Evolutionary conservation across 2,888 invertebrate species (phyloP).

Genomic region (Dilophus febrilis): DNA sequence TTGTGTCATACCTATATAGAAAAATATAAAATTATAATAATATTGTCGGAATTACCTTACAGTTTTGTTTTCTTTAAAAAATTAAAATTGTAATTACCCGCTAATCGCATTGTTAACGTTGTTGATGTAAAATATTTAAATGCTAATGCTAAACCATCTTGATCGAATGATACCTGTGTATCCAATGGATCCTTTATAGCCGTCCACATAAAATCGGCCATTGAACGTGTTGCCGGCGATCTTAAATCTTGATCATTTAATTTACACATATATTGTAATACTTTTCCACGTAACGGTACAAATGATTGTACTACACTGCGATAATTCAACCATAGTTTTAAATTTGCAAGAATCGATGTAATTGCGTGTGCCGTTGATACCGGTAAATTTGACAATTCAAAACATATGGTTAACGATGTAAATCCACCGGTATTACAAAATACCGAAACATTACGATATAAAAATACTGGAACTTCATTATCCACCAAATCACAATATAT

Average conservation of each 20-base stretch:
- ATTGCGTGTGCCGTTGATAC: slow-evolving; percentile 82
- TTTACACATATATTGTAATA: slow-evolving; percentile 85
- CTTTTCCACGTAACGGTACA: slow-evolving; percentile 71
- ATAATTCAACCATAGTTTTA: slow-evolving; percentile 86
- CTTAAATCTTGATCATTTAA: slow-evolving; percentile 81
- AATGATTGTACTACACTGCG: slow-evolving; percentile 76
- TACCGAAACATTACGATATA: slow-evolving; percentile 79
- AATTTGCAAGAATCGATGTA: slow-evolving; percentile 79
- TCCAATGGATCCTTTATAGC: slow-evolving; percentile 85
- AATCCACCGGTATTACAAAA: slow-evolving; percentile 87
- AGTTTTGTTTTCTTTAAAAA: too few relatives aligned
- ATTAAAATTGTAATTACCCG: slow-evolving; percentile 35
- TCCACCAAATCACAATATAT: slow-evolving; percentile 84
- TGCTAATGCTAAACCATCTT: slow-evolving; percentile 78
- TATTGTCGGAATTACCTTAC: too few relatives aligned
- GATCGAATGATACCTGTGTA: slow-evolving; percentile 69
- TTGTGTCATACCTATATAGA: slow-evolving; percentile 49
- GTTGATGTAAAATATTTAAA: slow-evolving; percentile 93
- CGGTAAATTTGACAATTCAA: slow-evolving; percentile 65
- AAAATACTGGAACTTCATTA: slow-evolving; percentile 79
- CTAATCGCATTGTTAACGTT: slow-evolving; percentile 81
- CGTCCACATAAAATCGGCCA: slow-evolving; percentile 95
- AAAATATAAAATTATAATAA: too few relatives aligned
- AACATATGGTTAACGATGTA: slow-evolving; percentile 71
- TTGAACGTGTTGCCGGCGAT: slow-evolving; percentile 73